These are phyloP conservation scores for Takifugu flavidus DNA, from an alignment of 2,113 vertebrate genomes.

Conservation along the genomic window DNA sequence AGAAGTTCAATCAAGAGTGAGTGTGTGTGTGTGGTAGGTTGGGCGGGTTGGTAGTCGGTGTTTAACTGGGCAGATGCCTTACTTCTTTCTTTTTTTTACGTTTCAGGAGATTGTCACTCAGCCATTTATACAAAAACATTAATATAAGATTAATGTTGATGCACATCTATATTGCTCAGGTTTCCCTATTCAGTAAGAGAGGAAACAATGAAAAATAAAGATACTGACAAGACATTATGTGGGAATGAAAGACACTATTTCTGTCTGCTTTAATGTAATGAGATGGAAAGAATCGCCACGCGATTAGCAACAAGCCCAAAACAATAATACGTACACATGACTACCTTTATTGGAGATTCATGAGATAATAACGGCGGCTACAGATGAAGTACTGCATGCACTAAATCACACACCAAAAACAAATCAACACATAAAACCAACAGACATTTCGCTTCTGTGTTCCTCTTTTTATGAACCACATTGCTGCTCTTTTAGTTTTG, in stretches of 20 bases:
- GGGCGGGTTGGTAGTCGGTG: too few species aligned
- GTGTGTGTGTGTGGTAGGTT: too few species aligned
- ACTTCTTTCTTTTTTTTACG: too few species aligned
- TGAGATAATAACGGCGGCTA: slow-evolving; percentile 55
- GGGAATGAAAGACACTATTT: not conserved
- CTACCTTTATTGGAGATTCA: slow-evolving; percentile 70
- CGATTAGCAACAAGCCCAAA: not conserved
- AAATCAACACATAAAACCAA: slow-evolving; percentile 54
- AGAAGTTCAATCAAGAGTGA: too few species aligned
- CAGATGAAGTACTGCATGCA: slow-evolving; percentile 74
- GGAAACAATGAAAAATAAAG: too few species aligned
- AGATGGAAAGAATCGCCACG: not conserved
- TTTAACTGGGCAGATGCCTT: too few species aligned
- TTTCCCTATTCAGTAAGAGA: too few species aligned
- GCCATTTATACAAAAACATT: too few species aligned
- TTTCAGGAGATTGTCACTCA: too few species aligned
- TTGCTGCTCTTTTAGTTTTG: slow-evolving; percentile 25
- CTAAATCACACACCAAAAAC: slow-evolving; percentile 62
- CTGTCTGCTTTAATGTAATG: not conserved
- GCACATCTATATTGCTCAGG: too few species aligned
- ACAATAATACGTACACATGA: slow-evolving; percentile 34
- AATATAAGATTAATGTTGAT: too few species aligned
- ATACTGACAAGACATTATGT: too few species aligned
- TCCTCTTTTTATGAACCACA: slow-evolving; percentile 26
- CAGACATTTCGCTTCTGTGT: slow-evolving; percentile 23